phyloP scores from a whole-genome alignment of 1,140 invertebrate genomes.

The Proales similis region DNA sequence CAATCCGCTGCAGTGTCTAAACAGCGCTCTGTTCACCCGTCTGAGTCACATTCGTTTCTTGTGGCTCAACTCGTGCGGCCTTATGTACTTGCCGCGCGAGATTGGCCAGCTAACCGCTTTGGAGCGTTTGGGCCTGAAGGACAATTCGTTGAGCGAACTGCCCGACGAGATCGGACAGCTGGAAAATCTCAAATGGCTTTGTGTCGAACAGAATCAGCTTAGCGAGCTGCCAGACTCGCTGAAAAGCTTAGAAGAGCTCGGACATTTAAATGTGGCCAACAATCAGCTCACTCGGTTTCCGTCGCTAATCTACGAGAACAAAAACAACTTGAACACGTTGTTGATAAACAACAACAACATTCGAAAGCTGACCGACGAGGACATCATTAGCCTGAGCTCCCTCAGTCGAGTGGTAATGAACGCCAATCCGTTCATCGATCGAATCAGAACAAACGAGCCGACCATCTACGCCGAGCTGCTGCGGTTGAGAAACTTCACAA shows the following conservation, averaged over 20 bases:
- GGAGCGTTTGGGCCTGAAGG: conserved; percentile 44
- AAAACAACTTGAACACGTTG: conserved; percentile 35
- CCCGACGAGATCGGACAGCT: conserved; percentile 42
- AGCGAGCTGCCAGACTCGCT: conserved; percentile 43
- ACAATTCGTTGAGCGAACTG: conserved; percentile 44
- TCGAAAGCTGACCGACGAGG: conserved; percentile 13
- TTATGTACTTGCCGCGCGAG: conserved; percentile 43
- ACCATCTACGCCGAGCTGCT: no score
- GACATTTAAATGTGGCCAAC: conserved; percentile 41
- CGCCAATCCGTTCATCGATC: no score
- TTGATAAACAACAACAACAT: conserved; percentile 14
- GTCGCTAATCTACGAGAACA: neutral
- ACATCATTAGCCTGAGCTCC: neutral
- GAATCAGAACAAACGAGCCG: no score
- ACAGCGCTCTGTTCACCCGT: conserved; percentile 43
- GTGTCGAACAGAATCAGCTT: conserved; percentile 45
- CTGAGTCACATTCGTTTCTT: conserved; percentile 40
- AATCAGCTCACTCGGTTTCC: conserved; percentile 41
- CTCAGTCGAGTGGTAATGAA: no score
- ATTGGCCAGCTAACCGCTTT: conserved; percentile 44
- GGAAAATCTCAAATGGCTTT: conserved; percentile 43
- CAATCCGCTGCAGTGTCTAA: conserved; percentile 44
- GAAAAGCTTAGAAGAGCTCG: conserved; percentile 40
- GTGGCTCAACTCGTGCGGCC: conserved; percentile 45
- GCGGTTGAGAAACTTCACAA: no score